Base-by-base conservation (phyloP, 2,113 vertebrate genomes). In the Oceanodroma tethys region DNA sequence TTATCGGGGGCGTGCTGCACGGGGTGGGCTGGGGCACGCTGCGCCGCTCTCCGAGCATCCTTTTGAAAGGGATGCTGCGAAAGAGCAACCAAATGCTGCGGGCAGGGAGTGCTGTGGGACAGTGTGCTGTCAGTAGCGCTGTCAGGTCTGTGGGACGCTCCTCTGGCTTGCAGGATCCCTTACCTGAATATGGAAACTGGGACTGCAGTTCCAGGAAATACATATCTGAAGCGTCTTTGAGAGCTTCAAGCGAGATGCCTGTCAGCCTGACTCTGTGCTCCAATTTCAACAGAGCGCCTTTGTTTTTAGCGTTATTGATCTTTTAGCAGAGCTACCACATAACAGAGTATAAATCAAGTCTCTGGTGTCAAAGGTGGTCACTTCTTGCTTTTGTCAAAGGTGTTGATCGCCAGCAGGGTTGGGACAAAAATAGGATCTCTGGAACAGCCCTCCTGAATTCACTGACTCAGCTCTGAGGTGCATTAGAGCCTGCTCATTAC, bases 1-100 rank as follows among this genome's bases (percentile, higher is more conserved):
- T 6, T 34, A 30, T 16, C 16, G 14, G 36, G 26, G 36, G 1
- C 3, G 6, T n/a, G 38, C 36, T 22, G 22, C 4, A 2, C 9
- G 50, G 63, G n/a, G 15, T 2, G 21, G 34, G 30, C 9, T 60
- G 30, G 30, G 27, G 19, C 25, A 40, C 6, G 10, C 18, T 12
- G 43, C 3, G 0, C 21, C 15, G 25, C 53, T 40, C 29, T 20
- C 25, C 0, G 0, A 71, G 58, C 40, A n/a, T 12, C 62, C 48
- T 60, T 56, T 12, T 18, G 13, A 6, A 27, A 43, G 18, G 25
- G 6, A 59, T 6, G 10, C 26, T 19, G 32, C 3, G 6, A 15
- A 59, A 20, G 1, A 53, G 8, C 47, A 42, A 40, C 4, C 2
- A 3, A 48, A 27, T 0, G 4, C 84, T 58, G 55, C 4, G 5